These are phyloP conservation scores for Falco berigora DNA, from an alignment of 2,797 vertebrate species.

Conservation along the genomic window DNA sequence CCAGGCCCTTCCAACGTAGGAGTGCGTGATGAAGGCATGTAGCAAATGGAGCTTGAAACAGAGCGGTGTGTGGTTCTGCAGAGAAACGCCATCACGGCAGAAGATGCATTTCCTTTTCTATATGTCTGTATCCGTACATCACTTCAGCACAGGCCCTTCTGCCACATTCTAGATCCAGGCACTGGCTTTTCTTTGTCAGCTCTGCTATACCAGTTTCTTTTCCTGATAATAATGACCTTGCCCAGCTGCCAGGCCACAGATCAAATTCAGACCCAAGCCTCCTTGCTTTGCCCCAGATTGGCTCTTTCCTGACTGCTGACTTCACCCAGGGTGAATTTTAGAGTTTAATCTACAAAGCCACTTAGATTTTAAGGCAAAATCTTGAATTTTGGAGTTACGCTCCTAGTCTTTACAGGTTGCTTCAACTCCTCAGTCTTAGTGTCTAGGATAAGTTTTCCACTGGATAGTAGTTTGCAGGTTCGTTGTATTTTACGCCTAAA, in stretches of 20 bases:
- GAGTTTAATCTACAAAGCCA: background rate
- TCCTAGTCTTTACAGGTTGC: background rate
- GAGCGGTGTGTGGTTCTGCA: background rate
- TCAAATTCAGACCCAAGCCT: background rate
- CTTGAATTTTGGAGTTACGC: background rate
- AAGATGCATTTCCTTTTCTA: background rate
- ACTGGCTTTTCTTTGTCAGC: background rate
- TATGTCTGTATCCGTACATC: background rate
- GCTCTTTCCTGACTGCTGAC: background rate
- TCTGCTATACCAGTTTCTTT: background rate
- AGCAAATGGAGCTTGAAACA: background rate
- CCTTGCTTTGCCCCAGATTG: background rate
- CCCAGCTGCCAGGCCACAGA: background rate
- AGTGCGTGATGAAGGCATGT: background rate
- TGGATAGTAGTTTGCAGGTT: conserved; percentile 26
- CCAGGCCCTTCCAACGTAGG: background rate
- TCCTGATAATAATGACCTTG: background rate
- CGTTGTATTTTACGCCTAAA: conserved; percentile 49
- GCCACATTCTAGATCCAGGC: background rate
- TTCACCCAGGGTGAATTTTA: background rate
- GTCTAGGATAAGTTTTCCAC: background rate
- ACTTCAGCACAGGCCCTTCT: background rate
- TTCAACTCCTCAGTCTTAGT: background rate
- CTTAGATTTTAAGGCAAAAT: background rate
- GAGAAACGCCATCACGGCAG: background rate